Base-by-base conservation (phyloP, 2,113 vertebrate species). In the Semicossyphus pulcher region DNA sequence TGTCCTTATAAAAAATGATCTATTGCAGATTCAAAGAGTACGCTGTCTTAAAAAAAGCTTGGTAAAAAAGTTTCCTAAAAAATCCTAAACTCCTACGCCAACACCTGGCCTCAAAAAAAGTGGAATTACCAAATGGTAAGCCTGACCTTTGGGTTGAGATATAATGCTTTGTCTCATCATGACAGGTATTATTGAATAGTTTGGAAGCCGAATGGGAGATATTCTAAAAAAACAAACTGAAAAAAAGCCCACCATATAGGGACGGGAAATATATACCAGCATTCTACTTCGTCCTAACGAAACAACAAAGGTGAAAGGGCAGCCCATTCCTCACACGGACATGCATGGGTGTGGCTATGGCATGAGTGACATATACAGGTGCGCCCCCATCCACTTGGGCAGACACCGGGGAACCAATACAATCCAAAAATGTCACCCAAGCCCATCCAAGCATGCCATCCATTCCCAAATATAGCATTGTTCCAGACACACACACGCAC, bases 381-480 rank as follows among this genome's bases (percentile, higher is more conserved):
- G 87, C 77, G 56, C 83, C 84, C 84, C 74, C 83, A 85, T 85
- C 87, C 86, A 81, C 75, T 80, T 66, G 86, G 85, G 85, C 89
- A 67, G 72, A 86, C 84, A 88, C 83, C 87, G 39, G 71, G 78
- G 71, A 77, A 88, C 82, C 63, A 78, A 68, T 82, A 86, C 87
- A 88, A 86, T 89, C 72, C 71, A 79, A 89, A 85, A 89, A 82
- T 78, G 89, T 92, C 87, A 90, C 90, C 87, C 83, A 86, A 87
- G 88, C 81, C 91, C 85, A 89, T 92, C 89, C 90, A 88, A 91
- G 90, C 94, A 94, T 94, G 94, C 94, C 92, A 85, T 81, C 84
- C 89, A 86, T 90, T 86, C 79, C 91, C 90, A 88, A 85, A 74
- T 83, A 86, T 72, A 91, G 90, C 91, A 89, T 68, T 84, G 58